Conservation (phyloP, 2,888 invertebrate species). For the Hipparchia semele region DNA sequence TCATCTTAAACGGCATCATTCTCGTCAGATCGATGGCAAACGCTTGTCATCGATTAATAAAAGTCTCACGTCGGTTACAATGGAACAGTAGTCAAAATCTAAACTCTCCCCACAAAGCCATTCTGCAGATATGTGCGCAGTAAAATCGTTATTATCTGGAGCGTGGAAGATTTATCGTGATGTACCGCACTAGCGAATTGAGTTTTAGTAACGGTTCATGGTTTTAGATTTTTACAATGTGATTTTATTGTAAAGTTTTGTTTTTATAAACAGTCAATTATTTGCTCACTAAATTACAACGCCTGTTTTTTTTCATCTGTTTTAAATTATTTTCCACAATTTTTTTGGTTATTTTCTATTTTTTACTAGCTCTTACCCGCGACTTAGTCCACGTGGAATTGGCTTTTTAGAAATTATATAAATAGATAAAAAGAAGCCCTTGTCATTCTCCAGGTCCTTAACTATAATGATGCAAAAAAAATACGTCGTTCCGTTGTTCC, state of each 20-base stretch:
- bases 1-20: too few relatives aligned
- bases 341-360: too few relatives aligned
- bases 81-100: constrained; percentile 21
- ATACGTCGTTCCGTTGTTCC: too few relatives aligned
- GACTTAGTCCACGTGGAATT: too few relatives aligned
- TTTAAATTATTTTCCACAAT: not conserved
- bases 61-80: constrained; percentile 4
- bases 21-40: too few relatives aligned
- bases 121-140: constrained; percentile 24
- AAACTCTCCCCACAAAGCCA: constrained; percentile 16
- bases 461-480: too few relatives aligned
- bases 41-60: not conserved
- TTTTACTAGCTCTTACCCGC: too few relatives aligned
- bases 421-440: too few relatives aligned
- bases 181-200: constrained; percentile 28
- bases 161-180: constrained; percentile 34
- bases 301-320: too few relatives aligned
- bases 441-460: too few relatives aligned
- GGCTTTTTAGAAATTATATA: too few relatives aligned
- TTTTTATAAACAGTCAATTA: not conserved
- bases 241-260: constrained; percentile 9
- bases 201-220: constrained; percentile 26
- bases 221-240: constrained; percentile 20
- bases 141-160: constrained; percentile 28
- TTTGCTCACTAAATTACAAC: not conserved